Evolutionary conservation across 37 sponge, comb jelly and placozoan species (phyloP).

Genomic region (Halichondria panicea): DNA sequence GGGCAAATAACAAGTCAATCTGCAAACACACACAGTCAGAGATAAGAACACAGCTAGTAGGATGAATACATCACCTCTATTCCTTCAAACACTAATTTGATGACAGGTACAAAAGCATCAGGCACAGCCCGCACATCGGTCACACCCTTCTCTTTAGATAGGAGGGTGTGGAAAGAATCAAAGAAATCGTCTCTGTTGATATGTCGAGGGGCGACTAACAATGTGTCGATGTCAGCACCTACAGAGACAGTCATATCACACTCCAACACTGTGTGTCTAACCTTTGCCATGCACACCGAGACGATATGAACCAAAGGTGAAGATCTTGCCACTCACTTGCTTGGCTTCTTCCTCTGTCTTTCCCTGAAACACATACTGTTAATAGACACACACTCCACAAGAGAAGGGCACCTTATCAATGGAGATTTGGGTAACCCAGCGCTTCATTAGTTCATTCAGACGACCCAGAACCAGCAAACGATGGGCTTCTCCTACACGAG

Average conservation of each 20-base stretch:
- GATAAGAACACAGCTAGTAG: not conserved
- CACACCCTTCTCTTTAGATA: conserved; percentile 63
- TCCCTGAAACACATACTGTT: conserved; percentile 31
- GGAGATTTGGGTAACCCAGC: conserved; percentile 86
- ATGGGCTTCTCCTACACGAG: conserved; percentile 76
- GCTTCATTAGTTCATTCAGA: conserved; percentile 78
- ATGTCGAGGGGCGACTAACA: conserved; percentile 94
- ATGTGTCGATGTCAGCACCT: conserved; percentile 99
- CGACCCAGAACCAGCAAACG: conserved; percentile 77
- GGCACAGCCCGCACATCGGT: conserved; percentile 83
- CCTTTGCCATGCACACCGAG: conserved; percentile 98
- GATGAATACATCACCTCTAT: conserved; percentile 73
- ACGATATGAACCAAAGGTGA: conserved; percentile 98
- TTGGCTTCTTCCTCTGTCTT: conserved; percentile 82
- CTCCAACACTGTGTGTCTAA: conserved; percentile 2
- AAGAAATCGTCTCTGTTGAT: conserved; percentile 93
- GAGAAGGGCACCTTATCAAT: conserved; percentile 60
- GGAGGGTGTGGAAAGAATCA: conserved; percentile 72
- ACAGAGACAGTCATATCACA: not conserved
- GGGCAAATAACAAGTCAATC: conserved; percentile 96
- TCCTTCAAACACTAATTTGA: conserved; percentile 95
- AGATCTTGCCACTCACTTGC: conserved; percentile 94
- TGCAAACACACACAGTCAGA: not conserved
- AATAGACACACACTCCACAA: conserved; percentile 6
- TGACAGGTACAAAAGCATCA: conserved; percentile 98